Percentiles rank a stretch among this genome's conserved stretches.
Evolutionary conservation across 2,113 vertebrate species (phyloP).

Genomic region (Nyctibius bracteatus): DNA sequence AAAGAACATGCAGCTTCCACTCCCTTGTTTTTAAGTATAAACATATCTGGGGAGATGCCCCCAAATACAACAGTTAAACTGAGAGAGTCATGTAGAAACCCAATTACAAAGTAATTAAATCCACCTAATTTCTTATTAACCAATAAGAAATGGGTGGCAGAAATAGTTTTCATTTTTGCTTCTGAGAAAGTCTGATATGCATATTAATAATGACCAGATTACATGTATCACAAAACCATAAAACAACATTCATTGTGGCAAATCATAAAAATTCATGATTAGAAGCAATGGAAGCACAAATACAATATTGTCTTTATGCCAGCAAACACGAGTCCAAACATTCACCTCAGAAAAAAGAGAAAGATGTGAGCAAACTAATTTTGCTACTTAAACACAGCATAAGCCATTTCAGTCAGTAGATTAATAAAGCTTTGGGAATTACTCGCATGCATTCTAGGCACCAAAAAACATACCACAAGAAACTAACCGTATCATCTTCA

Average conservation of each 20-base stretch:
- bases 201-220: neutral
- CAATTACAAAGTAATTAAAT: neutral
- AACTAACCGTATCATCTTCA: slow-evolving; percentile 82
- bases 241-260: neutral
- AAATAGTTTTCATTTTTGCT: neutral
- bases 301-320: neutral
- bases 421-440: neutral
- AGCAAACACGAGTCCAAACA: neutral
- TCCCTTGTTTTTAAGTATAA: neutral
- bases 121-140: neutral
- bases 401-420: neutral
- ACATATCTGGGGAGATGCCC: neutral
- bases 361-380: neutral
- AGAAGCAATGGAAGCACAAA: neutral
- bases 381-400: neutral
- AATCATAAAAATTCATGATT: neutral
- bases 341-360: neutral
- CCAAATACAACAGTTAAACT: neutral
- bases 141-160: neutral
- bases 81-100: neutral
- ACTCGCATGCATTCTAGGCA: neutral
- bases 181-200: neutral
- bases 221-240: neutral
- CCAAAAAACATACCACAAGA: neutral
- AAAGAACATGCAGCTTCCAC: neutral